These are phyloP conservation scores for Paralichthys olivaceus DNA, from an alignment of 2,113 vertebrate species.

Conservation along the genomic window DNA sequence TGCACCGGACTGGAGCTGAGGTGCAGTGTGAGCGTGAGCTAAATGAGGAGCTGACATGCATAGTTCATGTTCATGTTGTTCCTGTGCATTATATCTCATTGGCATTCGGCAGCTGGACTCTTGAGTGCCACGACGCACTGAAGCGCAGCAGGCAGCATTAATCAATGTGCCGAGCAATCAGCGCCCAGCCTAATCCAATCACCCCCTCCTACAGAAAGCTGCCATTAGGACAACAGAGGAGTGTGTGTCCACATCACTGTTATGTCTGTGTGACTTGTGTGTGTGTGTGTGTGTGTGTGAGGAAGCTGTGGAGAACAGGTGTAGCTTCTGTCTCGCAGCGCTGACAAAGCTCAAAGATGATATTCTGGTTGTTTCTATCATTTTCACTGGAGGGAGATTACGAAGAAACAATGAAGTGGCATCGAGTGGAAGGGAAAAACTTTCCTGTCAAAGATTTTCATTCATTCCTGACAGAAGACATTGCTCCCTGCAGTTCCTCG, in stretches of 20 bases:
- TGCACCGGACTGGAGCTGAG: no score
- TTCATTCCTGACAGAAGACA: neutral
- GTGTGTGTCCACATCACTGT: constrained; percentile 22
- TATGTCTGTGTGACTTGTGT: neutral
- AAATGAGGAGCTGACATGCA: neutral
- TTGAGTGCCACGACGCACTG: constrained; percentile 12
- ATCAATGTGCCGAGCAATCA: constrained; percentile 71
- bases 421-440: neutral
- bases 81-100: constrained; percentile 26
- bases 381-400: no score
- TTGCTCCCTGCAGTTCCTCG: no score
- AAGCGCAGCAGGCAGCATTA: constrained; percentile 57
- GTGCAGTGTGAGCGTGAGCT: no score
- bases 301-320: no score
- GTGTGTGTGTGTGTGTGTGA: neutral
- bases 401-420: neutral
- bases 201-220: constrained; percentile 42
- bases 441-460: neutral
- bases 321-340: no score
- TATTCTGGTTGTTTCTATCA: no score
- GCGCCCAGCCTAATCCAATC: constrained; percentile 67
- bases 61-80: constrained; percentile 11
- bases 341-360: no score
- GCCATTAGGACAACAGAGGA: constrained; percentile 54
- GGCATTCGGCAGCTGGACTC: constrained; percentile 51